Conservation (phyloP, 1,140 invertebrate species). For the Bombus superbus region DNA sequence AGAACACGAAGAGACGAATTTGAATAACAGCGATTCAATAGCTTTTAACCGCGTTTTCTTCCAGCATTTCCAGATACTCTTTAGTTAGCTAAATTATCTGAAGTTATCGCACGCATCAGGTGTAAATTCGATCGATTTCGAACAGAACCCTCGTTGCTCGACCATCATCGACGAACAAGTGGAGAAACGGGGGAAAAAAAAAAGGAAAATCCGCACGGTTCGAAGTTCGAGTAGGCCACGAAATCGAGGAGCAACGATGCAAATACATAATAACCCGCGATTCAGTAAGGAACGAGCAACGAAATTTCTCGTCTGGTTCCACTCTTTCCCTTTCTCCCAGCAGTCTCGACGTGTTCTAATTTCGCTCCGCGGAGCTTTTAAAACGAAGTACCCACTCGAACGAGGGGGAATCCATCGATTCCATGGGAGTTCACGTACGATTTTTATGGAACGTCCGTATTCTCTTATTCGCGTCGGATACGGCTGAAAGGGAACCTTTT, state of each 20-base stretch:
- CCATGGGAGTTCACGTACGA: constrained; percentile 53
- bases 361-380: constrained; percentile 51
- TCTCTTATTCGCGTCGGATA: constrained; percentile 44
- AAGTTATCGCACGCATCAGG: neutral
- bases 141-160: too few species aligned
- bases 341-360: constrained; percentile 40
- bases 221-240: neutral
- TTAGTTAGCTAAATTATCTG: neutral
- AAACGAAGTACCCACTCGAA: constrained; percentile 50
- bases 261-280: constrained; percentile 30
- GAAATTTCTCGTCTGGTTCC: constrained; percentile 23
- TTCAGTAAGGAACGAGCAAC: constrained; percentile 26
- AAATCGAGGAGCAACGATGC: constrained; percentile 29
- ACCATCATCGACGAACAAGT: neutral
- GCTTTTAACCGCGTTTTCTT: neutral
- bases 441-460: constrained; percentile 54
- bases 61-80: neutral
- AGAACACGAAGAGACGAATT: neutral
- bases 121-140: neutral
- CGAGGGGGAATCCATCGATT: constrained; percentile 41
- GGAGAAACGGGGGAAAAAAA: neutral
- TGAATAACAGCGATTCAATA: neutral
- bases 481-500: constrained; percentile 28
- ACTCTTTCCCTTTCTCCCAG: neutral
- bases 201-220: neutral